Evolutionary conservation across 2,888 invertebrate species (phyloP), one percentile per base, ranked within the genome.

Genomic region (Baccha elongata): DNA sequence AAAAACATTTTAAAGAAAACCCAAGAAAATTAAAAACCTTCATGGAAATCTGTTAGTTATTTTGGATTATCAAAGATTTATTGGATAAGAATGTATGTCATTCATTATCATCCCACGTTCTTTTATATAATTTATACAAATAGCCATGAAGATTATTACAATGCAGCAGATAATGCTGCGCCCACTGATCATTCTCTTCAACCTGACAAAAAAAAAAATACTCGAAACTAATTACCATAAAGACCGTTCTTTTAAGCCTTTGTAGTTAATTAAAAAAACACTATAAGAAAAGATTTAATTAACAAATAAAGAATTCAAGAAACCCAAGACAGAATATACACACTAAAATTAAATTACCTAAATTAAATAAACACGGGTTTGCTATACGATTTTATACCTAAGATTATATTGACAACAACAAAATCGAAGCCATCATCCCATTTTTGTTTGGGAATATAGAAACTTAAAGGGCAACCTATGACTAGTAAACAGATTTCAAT

Each of bases 91-190:
- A 60, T 60, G 29, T 60, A 44, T 60, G 60, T 53, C 48, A 58
- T 50, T 53, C 48, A 58, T 50, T 68, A 55, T 67, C 74, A 69
- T 80, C 80, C 69, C 74, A 80, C 68, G 73, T 80, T 80, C 10
- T n/a, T 40, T 58, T 37, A 3, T 26, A 19, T 76, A 76, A 71
- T 69, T 76, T 71, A 76, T 64, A 53, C 55, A 71, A 76, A 71
- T 71, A 35, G 64, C n/a, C 48, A 50, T 55, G 35, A 64, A 44
- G 68, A 64, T 73, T 35, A 15, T 42, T 29, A 42, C 40, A 29
- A 50, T 23, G 60, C 53, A 58, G 32, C 55, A 13, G 68, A 35
- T 37, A 60, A 44, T 15, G 32, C 53, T 42, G 64, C 71, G 71
- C 76, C 81, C 68, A 73, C 67, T 71, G 68, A 32, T 48, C 55